A percentile compares a stretch with the other conserved stretches of the same genome.
Conservation (phyloP, 2,797 vertebrate species). For the Meriones psammophilus region DNA sequence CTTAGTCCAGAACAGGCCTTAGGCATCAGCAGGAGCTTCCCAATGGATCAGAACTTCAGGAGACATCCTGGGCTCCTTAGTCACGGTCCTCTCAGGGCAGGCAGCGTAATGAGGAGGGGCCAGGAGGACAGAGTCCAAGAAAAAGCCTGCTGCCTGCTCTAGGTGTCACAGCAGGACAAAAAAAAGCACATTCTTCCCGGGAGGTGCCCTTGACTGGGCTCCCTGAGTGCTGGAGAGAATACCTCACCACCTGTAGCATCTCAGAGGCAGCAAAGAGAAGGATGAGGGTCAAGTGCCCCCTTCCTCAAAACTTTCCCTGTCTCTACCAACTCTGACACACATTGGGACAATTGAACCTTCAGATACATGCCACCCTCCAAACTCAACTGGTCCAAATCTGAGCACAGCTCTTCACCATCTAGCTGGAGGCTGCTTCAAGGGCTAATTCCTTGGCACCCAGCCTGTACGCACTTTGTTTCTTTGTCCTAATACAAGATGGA, state of each 20-base stretch:
- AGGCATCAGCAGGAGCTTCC: background rate
- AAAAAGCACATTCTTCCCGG: background rate
- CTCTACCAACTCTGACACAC: background rate
- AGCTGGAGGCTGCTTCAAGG: background rate
- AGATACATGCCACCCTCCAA: background rate
- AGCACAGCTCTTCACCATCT: background rate
- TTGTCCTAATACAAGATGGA: background rate
- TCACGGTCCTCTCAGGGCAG: background rate
- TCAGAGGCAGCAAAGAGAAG: background rate
- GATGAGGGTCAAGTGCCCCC: background rate
- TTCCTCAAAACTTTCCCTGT: background rate
- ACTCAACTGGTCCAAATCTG: background rate
- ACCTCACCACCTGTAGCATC: background rate
- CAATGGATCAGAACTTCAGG: background rate
- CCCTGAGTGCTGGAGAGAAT: conserved; percentile 29
- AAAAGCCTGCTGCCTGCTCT: background rate
- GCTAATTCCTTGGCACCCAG: background rate
- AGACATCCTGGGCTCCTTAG: background rate
- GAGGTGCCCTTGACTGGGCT: background rate
- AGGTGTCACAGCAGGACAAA: background rate
- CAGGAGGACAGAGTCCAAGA: background rate
- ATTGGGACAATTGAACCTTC: background rate
- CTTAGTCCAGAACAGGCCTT: background rate
- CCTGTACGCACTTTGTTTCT: background rate
- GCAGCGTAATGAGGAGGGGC: background rate